Percentiles rank a stretch among this genome's conserved stretches.
phyloP scores from a whole-genome alignment of 2,797 vertebrate species.

The Sciurus carolinensis region DNA sequence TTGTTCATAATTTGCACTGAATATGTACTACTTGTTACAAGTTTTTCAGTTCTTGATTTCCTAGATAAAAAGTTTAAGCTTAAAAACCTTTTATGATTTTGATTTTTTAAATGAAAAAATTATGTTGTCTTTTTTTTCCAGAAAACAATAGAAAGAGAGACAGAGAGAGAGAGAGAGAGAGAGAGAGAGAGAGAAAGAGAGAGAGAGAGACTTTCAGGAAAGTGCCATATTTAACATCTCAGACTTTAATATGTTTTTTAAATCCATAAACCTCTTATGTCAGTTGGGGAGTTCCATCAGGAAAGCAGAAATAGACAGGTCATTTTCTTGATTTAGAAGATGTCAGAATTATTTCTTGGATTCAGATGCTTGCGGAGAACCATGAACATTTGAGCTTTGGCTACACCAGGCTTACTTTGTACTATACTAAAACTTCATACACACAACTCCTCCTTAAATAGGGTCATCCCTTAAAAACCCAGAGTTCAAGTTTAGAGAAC shows the following conservation, averaged over 20 bases:
- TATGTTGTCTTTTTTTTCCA: neutral
- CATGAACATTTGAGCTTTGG: slow-evolving; percentile 35
- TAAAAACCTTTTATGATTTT: neutral
- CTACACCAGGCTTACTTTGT: slow-evolving; percentile 61
- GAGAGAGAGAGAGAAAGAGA: too few species aligned
- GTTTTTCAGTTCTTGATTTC: neutral
- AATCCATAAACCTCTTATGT: neutral
- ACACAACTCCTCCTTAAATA: slow-evolving; percentile 69
- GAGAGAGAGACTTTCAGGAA: neutral
- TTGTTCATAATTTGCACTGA: neutral
- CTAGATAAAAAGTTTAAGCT: neutral
- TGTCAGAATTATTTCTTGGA: slow-evolving; percentile 48
- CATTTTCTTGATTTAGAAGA: slow-evolving; percentile 66
- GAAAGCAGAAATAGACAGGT: slow-evolving; percentile 36
- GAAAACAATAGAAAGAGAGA: neutral
- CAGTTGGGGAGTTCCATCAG: neutral
- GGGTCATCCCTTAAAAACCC: slow-evolving; percentile 56
- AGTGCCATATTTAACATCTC: neutral
- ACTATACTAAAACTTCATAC: slow-evolving; percentile 47
- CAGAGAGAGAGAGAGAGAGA: neutral
- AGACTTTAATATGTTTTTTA: neutral
- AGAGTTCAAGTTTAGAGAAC: slow-evolving; percentile 65
- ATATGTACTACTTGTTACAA: neutral
- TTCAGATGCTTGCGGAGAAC: slow-evolving; percentile 24
- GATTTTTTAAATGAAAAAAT: neutral